Evolutionary conservation across 1,140 invertebrate species (phyloP).

Genomic region (Pteromalus puparum): DNA sequence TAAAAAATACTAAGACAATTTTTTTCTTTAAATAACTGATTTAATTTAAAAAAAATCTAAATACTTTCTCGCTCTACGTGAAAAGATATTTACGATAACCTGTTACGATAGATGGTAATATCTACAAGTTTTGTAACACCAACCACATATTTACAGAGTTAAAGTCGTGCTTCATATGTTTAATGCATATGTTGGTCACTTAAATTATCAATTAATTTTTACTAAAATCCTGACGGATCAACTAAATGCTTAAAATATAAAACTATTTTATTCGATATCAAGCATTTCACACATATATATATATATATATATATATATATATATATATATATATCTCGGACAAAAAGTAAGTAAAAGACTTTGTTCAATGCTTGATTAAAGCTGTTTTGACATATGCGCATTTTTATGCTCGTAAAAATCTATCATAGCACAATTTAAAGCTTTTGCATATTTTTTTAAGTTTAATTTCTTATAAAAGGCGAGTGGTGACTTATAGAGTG

Average conservation of each 20-base stretch:
- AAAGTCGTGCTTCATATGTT: conserved; percentile 14
- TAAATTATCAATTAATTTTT: conserved; percentile 12
- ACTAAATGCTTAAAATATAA: conserved; percentile 45
- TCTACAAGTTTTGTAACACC: conserved; percentile 16
- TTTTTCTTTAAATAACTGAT: not conserved
- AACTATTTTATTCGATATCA: not conserved
- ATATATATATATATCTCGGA: not conserved
- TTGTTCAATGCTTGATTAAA: conserved; percentile 16
- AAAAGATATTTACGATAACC: conserved; percentile 1
- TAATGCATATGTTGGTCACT: not conserved
- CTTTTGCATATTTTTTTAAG: not conserved
- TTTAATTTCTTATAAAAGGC: conserved; percentile 1
- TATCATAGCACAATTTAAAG: conserved; percentile 1
- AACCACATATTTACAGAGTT: conserved; percentile 33
- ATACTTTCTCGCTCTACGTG: conserved; percentile 6
- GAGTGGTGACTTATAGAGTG: not conserved
- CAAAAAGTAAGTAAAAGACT: conserved; percentile 16
- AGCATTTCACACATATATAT: conserved; percentile 10
- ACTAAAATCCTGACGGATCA: not conserved
- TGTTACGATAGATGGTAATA: not conserved
- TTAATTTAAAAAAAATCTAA: conserved; percentile 16
- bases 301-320: not conserved
- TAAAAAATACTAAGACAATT: conserved; percentile 17
- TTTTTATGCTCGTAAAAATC: conserved; percentile 8
- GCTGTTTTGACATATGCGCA: not conserved